Conservation (phyloP, 2,888 invertebrate species). For the Rotaria sp. region DNA sequence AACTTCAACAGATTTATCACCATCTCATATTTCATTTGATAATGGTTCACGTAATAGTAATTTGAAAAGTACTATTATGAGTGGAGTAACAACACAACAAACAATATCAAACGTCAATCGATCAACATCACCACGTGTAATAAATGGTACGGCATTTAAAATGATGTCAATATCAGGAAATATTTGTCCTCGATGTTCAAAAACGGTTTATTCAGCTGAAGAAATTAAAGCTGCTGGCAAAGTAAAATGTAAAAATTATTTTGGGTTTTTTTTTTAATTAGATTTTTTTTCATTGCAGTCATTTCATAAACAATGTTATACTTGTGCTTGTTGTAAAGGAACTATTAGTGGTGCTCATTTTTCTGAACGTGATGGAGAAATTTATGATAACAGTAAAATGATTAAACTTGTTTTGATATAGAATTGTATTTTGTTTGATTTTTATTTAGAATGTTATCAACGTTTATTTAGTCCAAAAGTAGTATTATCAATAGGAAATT, state of each 20-base stretch:
- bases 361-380: neutral
- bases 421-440: neutral
- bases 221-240: constrained; percentile 33
- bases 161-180: neutral
- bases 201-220: constrained; percentile 39
- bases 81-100: neutral
- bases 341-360: neutral
- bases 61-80: neutral
- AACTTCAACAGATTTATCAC: neutral
- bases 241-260: neutral
- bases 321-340: neutral
- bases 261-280: neutral
- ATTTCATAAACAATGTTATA: neutral
- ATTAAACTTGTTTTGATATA: neutral
- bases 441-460: constrained; percentile 33
- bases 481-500: too few relatives aligned
- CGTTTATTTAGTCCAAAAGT: constrained; percentile 33
- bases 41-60: neutral
- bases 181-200: constrained; percentile 34
- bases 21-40: neutral
- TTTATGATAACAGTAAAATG: neutral
- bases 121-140: neutral
- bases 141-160: neutral
- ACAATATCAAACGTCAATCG: neutral
- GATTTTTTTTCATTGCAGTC: neutral